phyloP scores from a whole-genome alignment of 2,888 invertebrate genomes.

The Dyspetes luteomarginatus region DNA sequence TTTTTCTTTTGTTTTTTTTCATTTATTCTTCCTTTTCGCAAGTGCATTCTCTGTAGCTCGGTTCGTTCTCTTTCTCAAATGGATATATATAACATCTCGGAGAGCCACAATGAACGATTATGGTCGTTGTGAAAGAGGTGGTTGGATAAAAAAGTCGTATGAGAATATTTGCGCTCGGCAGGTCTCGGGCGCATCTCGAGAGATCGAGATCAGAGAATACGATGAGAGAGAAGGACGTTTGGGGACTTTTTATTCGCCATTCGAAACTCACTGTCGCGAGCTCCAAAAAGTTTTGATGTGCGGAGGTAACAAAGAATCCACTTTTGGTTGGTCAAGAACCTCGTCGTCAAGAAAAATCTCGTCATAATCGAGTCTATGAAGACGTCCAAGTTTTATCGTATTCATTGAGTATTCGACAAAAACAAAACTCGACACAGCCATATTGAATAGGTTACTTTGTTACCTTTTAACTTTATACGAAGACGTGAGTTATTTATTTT shows the following conservation, averaged over 20 bases:
- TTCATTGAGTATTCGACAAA: background rate
- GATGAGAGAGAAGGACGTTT: conserved; percentile 16
- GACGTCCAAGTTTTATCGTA: conserved; percentile 41
- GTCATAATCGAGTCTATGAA: conserved; percentile 32
- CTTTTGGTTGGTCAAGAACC: no score
- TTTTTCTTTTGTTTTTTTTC: conserved; percentile 22
- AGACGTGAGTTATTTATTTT: conserved; percentile 42
- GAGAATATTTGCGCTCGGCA: conserved; percentile 70
- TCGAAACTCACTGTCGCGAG: background rate
- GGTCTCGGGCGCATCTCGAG: background rate
- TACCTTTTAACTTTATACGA: conserved; percentile 36
- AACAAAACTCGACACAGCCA: background rate
- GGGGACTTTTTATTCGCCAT: conserved; percentile 30
- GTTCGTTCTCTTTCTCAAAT: background rate
- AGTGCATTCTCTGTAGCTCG: conserved; percentile 4
- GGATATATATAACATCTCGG: conserved; percentile 20
- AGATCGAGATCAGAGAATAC: background rate
- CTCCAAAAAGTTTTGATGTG: no score
- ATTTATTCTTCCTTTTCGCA: conserved; percentile 3
- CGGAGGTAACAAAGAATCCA: no score
- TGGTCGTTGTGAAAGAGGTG: conserved; percentile 67
- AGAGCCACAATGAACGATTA: conserved; percentile 72
- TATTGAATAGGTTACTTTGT: conserved; percentile 14
- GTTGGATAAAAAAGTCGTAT: conserved; percentile 72
- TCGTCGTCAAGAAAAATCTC: no score